These are phyloP conservation scores for Alethe castanea DNA, from an alignment of 2,113 vertebrate species.

Conservation along the genomic window DNA sequence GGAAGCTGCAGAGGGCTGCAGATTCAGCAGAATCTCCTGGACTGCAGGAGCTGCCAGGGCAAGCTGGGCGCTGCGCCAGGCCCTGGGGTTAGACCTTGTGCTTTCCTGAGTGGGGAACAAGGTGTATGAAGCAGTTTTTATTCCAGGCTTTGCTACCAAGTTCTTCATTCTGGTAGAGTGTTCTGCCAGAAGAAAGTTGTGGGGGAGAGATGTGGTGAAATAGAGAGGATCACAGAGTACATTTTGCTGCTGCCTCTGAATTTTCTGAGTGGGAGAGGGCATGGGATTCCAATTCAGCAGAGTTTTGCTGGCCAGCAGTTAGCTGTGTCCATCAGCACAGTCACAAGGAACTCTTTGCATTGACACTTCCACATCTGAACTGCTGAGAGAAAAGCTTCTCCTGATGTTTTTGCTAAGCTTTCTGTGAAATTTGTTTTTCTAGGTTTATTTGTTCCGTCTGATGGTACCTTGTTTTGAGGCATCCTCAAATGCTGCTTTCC, in stretches of 20 bases:
- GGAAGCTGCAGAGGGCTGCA: neutral
- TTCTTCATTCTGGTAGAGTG: neutral
- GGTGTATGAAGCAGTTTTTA: neutral
- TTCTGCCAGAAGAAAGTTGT: neutral
- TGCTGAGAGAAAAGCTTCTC: neutral
- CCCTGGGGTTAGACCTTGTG: neutral
- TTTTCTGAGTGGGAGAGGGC: neutral
- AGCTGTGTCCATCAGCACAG: neutral
- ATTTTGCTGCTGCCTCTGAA: neutral
- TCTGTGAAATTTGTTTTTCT: neutral
- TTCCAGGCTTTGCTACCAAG: neutral
- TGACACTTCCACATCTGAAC: neutral
- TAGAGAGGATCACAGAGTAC: fast-evolving
- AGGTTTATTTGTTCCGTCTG: neutral
- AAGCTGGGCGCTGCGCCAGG: neutral
- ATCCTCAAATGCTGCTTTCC: neutral
- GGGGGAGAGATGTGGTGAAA: neutral
- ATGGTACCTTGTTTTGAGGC: neutral
- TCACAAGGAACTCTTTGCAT: neutral
- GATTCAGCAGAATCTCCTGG: neutral
- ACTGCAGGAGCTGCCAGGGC: neutral
- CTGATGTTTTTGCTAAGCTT: neutral
- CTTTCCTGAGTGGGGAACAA: neutral
- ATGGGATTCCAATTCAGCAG: neutral
- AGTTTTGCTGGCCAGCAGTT: neutral